Conservation (phyloP, 1,140 invertebrate species). For the Daktulosphaira vitifoliae region DNA sequence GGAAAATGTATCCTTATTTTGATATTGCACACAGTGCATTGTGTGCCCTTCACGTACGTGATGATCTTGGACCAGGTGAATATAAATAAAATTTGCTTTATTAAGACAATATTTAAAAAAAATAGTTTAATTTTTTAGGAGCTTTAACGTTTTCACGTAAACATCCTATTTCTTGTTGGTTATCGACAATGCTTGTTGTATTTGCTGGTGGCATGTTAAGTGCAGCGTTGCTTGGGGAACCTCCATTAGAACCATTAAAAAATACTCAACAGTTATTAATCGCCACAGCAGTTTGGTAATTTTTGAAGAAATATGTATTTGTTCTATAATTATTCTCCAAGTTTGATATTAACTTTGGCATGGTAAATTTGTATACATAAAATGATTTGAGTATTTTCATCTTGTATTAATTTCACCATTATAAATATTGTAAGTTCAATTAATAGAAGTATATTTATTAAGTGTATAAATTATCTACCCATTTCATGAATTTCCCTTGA, state of each 20-base stretch:
- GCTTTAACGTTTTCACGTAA: conserved; percentile 87
- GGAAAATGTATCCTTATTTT: conserved; percentile 99
- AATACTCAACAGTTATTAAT: conserved; percentile 85
- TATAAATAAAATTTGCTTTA: too few species aligned
- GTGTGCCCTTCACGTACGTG: conserved; percentile 83
- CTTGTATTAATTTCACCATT: too few species aligned
- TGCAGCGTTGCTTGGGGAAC: conserved; percentile 89
- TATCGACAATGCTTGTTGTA: conserved; percentile 96
- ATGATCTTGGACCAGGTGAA: conserved; percentile 87
- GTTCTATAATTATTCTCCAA: background rate
- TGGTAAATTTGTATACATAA: too few species aligned
- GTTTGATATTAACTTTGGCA: too few species aligned
- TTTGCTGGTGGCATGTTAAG: conserved; percentile 93
- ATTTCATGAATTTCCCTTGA: too few species aligned
- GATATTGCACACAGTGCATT: conserved; percentile 90
- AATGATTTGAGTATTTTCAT: too few species aligned
- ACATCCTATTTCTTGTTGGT: conserved; percentile 94
- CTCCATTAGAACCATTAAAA: conserved; percentile 87
- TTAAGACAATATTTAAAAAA: too few species aligned
- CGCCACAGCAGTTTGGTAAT: conserved; percentile 85
- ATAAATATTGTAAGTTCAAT: too few species aligned
- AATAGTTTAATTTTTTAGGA: conserved; percentile 51
- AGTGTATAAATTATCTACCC: too few species aligned
- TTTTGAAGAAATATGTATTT: conserved; percentile 31
- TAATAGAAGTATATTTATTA: too few species aligned